phyloP scores from a whole-genome alignment of 2,113 vertebrate species.

The Tamias sibiricus region DNA sequence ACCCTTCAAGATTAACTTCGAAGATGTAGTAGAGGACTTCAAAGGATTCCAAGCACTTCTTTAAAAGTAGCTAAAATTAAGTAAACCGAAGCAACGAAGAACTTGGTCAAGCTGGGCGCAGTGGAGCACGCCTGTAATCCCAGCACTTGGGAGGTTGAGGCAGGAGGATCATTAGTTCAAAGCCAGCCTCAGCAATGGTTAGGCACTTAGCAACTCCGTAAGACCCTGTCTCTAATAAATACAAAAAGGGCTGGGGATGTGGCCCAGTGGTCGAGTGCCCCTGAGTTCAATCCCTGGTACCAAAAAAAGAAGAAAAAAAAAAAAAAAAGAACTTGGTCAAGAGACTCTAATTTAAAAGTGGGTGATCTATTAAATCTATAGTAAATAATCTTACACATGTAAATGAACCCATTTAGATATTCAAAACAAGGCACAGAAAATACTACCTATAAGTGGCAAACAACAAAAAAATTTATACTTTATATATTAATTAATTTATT shows the following conservation, averaged over 20 bases:
- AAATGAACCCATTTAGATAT: background rate
- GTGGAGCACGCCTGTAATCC: too few species aligned
- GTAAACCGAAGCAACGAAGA: constrained; percentile 40
- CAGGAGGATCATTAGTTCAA: too few species aligned
- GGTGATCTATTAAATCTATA: background rate
- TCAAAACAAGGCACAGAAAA: constrained; percentile 9
- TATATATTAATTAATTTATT: background rate
- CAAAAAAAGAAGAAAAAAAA: too few species aligned
- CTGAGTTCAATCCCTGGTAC: too few species aligned
- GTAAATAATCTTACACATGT: constrained; percentile 38
- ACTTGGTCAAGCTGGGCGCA: background rate
- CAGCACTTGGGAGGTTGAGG: too few species aligned
- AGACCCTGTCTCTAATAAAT: too few species aligned
- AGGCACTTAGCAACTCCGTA: too few species aligned
- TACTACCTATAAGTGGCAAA: background rate
- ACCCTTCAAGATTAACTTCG: constrained; percentile 30
- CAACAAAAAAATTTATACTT: background rate
- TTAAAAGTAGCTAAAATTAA: constrained; percentile 47
- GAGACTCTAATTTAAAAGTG: constrained; percentile 6
- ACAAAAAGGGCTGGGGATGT: too few species aligned
- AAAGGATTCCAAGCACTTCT: constrained; percentile 13
- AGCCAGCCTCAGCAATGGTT: too few species aligned
- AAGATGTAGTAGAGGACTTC: background rate
- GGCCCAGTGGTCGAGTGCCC: too few species aligned
- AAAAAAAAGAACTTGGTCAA: background rate